These are phyloP conservation scores for Papilio protenor DNA, from an alignment of 2,888 invertebrate species.

Conservation along the genomic window DNA sequence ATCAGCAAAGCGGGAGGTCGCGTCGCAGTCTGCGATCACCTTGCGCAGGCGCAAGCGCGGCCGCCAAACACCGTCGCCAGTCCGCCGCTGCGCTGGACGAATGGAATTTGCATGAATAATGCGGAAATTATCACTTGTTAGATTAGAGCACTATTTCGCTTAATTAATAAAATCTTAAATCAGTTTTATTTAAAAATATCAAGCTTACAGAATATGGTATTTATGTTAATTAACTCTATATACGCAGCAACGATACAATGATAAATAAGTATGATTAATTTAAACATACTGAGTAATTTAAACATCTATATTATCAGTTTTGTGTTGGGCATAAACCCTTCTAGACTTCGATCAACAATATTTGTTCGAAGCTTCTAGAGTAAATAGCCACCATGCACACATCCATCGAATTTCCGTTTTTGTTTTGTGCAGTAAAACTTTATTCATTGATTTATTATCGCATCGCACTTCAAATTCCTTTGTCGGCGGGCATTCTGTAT, in stretches of 20 bases:
- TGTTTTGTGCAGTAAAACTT: neutral
- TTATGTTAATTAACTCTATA: neutral
- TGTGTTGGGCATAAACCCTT: no score
- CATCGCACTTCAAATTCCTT: neutral
- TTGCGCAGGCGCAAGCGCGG: conserved; percentile 47
- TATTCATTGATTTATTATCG: neutral
- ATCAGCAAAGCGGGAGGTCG: conserved; percentile 48
- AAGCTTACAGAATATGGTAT: neutral
- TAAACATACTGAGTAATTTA: no score
- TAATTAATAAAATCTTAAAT: neutral
- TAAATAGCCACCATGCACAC: no score
- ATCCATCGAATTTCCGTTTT: neutral
- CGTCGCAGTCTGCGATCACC: conserved; percentile 43
- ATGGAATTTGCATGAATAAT: conserved; percentile 27
- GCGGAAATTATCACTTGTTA: conserved; percentile 46
- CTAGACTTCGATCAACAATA: neutral
- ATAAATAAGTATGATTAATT: no score
- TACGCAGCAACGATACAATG: neutral
- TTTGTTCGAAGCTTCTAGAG: neutral
- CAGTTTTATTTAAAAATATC: neutral
- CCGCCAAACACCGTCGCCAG: conserved; percentile 42
- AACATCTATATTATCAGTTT: no score
- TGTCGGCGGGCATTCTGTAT: neutral
- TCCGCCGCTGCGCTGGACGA: neutral
- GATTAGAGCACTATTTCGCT: conserved; percentile 26